phyloP scores from a whole-genome alignment of 2,797 vertebrate genomes.

The Lophotriccus pileatus region DNA sequence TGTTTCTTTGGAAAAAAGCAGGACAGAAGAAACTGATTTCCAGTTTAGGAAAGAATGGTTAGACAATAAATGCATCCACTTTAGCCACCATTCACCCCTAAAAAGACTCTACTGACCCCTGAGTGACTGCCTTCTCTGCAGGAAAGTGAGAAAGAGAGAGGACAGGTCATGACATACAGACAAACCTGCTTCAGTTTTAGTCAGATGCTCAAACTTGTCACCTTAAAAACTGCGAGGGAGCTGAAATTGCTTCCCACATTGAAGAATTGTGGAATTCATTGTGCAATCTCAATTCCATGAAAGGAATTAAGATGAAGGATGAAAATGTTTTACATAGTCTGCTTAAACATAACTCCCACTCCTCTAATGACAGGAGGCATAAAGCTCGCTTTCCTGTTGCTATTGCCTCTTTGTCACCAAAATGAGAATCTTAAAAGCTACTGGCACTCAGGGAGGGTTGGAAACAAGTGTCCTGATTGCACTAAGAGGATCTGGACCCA shows the following conservation, averaged over 20 bases:
- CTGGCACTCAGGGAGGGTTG: neutral
- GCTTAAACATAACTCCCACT: constrained; percentile 57
- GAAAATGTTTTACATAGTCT: constrained; percentile 55
- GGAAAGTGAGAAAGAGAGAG: neutral
- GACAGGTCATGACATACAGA: neutral
- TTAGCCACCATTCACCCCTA: neutral
- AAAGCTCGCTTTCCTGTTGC: neutral
- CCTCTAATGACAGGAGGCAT: constrained; percentile 1
- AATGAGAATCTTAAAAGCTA: neutral
- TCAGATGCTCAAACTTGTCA: constrained; percentile 15
- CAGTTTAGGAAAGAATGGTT: neutral
- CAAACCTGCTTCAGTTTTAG: neutral
- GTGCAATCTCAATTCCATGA: neutral
- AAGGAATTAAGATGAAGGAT: constrained; percentile 35
- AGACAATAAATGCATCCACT: neutral
- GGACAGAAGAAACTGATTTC: neutral
- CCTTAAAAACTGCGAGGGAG: neutral
- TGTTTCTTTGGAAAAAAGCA: neutral
- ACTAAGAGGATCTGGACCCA: neutral
- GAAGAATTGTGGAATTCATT: neutral
- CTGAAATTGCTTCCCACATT: constrained; percentile 41
- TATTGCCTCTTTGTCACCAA: neutral
- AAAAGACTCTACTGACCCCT: neutral
- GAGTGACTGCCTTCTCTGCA: neutral
- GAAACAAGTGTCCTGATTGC: neutral